A percentile compares a stretch with the other conserved stretches of the same genome.
Evolutionary conservation across 2,797 vertebrate species (phyloP).

Genomic region (Falco cherrug): DNA sequence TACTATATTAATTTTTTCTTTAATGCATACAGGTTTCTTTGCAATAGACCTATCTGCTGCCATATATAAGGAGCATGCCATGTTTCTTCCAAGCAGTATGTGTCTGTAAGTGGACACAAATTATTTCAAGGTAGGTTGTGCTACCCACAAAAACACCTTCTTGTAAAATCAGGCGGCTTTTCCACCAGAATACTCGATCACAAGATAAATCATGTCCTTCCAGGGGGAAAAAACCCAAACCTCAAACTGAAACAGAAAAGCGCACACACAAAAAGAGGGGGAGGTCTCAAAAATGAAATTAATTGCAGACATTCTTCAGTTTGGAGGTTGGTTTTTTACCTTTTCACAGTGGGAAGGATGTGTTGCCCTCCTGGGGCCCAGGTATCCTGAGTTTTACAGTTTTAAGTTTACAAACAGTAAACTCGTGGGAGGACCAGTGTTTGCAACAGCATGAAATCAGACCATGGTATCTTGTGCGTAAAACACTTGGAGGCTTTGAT

Average conservation of each 20-base stretch:
- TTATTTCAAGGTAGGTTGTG: not conserved
- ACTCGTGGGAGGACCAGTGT: not conserved
- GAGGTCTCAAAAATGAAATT: not conserved
- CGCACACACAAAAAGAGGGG: too few species aligned
- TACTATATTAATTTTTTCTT: not conserved
- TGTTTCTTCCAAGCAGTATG: not conserved
- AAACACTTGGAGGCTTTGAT: not conserved
- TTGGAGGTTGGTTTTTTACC: not conserved
- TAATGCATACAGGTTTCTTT: not conserved
- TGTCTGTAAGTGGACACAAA: not conserved
- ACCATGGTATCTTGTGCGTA: not conserved
- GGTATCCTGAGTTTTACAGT: not conserved
- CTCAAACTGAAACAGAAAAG: not conserved
- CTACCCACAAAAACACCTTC: not conserved
- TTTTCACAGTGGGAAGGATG: not conserved
- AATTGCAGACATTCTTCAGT: not conserved
- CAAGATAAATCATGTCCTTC: not conserved
- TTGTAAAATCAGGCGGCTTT: not conserved
- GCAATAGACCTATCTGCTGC: not conserved
- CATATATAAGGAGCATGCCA: not conserved
- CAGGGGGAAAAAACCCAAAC: rapidly evolving
- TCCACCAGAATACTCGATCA: not conserved
- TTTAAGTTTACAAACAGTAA: not conserved
- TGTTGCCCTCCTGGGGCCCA: not conserved
- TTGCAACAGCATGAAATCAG: not conserved